A percentile compares a stretch with the other conserved stretches of the same genome.
Conservation (phyloP, 2,888 invertebrate genomes). For the Mayetiola destructor region DNA sequence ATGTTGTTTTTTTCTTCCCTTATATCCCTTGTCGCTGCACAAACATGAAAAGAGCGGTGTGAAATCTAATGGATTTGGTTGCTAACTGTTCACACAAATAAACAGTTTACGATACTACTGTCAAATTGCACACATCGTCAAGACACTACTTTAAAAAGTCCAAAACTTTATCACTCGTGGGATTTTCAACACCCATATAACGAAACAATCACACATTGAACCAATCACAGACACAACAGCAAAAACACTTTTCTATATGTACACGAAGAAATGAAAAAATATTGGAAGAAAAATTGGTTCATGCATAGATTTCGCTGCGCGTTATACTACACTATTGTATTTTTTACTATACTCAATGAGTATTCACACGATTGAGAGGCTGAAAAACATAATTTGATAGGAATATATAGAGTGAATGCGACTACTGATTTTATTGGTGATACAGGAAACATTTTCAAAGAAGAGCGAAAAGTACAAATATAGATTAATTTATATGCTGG, state of each 20-base stretch:
- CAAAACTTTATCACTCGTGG: background rate
- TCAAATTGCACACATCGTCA: background rate
- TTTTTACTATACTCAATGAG: conserved; percentile 4
- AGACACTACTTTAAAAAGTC: background rate
- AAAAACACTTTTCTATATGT: too few relatives aligned
- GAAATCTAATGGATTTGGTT: too few relatives aligned
- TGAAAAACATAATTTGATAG: background rate
- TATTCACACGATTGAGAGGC: background rate
- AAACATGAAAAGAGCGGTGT: too few relatives aligned
- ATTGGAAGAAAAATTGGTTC: background rate
- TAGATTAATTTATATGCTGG: conserved; percentile 12
- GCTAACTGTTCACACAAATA: background rate
- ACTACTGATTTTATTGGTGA: background rate
- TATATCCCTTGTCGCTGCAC: background rate
- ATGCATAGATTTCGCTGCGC: background rate
- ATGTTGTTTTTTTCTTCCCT: background rate
- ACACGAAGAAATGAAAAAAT: background rate
- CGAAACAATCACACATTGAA: conserved; percentile 1
- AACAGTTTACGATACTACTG: conserved; percentile 2
- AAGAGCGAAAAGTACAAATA: conserved; percentile 7
- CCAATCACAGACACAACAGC: background rate
- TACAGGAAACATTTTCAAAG: background rate
- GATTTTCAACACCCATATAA: background rate
- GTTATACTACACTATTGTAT: background rate
- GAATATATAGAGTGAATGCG: background rate